Conservation (phyloP, 1,140 invertebrate genomes). For the Thereuonema tuberculata region DNA sequence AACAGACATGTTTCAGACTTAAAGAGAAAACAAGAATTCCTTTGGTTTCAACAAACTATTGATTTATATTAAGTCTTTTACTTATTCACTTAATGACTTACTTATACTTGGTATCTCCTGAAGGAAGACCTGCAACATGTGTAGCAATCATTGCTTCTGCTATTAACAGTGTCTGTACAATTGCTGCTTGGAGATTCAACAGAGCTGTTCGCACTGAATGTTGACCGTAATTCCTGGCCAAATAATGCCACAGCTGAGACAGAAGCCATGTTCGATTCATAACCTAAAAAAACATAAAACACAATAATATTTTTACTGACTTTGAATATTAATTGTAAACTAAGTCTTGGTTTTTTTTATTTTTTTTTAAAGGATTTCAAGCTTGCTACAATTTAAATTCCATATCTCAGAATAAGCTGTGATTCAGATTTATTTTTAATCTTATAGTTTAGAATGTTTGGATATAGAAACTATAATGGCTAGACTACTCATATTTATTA, state of each 20-base stretch:
- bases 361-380: not conserved
- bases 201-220: constrained; percentile 16
- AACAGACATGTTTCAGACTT: no score
- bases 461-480: no score
- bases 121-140: not conserved
- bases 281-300: constrained; percentile 11
- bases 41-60: no score
- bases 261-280: constrained; percentile 17
- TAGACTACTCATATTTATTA: no score
- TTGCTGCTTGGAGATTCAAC: constrained; percentile 15
- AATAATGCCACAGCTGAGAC: constrained; percentile 19
- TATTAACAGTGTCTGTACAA: constrained; percentile 19
- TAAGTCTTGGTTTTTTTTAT: not conserved
- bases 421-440: no score
- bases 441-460: no score
- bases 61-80: no score
- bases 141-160: constrained; percentile 16
- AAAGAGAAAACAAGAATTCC: no score
- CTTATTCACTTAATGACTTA: no score
- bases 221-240: constrained; percentile 18
- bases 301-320: no score
- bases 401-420: no score
- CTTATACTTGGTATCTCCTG: constrained; percentile 7
- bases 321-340: no score
- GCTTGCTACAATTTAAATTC: not conserved